Base-by-base conservation (phyloP, 2,888 invertebrate species). In the Sinentomon sp. region DNA sequence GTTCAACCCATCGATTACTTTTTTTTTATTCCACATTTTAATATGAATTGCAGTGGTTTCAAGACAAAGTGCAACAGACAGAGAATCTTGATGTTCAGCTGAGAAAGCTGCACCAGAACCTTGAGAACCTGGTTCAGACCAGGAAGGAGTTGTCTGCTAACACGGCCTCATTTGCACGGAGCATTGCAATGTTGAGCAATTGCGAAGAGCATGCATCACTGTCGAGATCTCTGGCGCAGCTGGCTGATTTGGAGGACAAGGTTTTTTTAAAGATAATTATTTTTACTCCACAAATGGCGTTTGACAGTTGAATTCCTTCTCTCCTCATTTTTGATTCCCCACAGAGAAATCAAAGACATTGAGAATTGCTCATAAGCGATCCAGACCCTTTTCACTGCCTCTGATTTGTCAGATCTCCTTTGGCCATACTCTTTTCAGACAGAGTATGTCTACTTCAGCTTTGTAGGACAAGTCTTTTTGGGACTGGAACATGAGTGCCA, bases 171-270 rank as follows among this genome's bases (percentile, higher is more conserved):
- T 77, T 85, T 37, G 76, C 80, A n/a, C 71, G 73, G 55, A 74
- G 74, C 36, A 68, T 73, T 21, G 83, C 83, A 1, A 72, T 87
- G 63, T 59, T 94, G 36, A 78, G 87, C 38, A 75, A 77, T 41
- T 75, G 80, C 42, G 92, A 92, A 54, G 83, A 89, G 46, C 82
- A 87, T 48, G 78, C 77, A 38, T 76, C 76, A 7, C 61, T 92
- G 21, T 83, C 87, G 0, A 62, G 82, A 45, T 85, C 83, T 2
- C 60, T 92, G 12, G 75, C 80, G 3, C 78, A 83, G 51, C 58
- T 92, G 28, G 78, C 87, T 1, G 87, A 89, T 52, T 68, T 75
- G 2, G 72, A 78, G 49, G 75, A 75, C 53, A 70, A 71, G 55
- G 66, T 64, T n/a, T 22, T 22, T n/a, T 22, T 22, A 10, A 22